Conservation (phyloP, 2,888 invertebrate species). For the Cryptus armator region DNA sequence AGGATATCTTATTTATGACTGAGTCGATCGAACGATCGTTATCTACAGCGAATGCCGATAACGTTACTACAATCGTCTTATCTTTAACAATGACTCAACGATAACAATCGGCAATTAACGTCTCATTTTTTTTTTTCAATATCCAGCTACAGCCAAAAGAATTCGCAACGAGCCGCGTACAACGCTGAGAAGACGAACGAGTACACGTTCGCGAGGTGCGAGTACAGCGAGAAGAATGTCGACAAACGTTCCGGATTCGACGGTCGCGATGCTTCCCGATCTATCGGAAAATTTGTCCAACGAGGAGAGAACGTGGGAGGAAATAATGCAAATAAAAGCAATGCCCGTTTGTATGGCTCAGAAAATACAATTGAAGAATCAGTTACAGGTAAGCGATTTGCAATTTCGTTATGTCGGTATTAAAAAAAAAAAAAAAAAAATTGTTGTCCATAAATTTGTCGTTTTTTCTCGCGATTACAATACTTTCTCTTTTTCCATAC, state of each 20-base stretch:
- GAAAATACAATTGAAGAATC: conserved; percentile 92
- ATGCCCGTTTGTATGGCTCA: conserved; percentile 94
- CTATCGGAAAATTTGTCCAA: conserved; percentile 93
- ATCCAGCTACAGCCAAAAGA: conserved; percentile 89
- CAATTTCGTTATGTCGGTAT: conserved; percentile 11
- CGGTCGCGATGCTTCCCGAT: conserved; percentile 93
- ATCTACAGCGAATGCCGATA: conserved; percentile 51
- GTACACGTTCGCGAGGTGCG: conserved; percentile 86
- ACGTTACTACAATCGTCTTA: conserved; percentile 6
- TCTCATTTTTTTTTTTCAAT: conserved; percentile 65
- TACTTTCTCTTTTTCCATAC: too few species aligned
- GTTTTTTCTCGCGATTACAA: too few species aligned
- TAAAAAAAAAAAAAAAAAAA: background rate
- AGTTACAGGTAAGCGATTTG: conserved; percentile 88
- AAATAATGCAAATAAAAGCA: conserved; percentile 94
- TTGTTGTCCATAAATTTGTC: too few species aligned
- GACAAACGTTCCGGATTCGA: conserved; percentile 88
- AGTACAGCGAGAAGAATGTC: conserved; percentile 86
- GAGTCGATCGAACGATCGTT: conserved; percentile 20
- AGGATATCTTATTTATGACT: background rate
- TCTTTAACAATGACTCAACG: conserved; percentile 42
- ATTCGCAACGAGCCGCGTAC: conserved; percentile 88
- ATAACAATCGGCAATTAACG: background rate
- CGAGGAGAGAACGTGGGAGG: conserved; percentile 94
- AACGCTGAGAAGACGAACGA: conserved; percentile 88